These are phyloP conservation scores for Arge pagana DNA, from an alignment of 2,888 invertebrate species.

Conservation along the genomic window DNA sequence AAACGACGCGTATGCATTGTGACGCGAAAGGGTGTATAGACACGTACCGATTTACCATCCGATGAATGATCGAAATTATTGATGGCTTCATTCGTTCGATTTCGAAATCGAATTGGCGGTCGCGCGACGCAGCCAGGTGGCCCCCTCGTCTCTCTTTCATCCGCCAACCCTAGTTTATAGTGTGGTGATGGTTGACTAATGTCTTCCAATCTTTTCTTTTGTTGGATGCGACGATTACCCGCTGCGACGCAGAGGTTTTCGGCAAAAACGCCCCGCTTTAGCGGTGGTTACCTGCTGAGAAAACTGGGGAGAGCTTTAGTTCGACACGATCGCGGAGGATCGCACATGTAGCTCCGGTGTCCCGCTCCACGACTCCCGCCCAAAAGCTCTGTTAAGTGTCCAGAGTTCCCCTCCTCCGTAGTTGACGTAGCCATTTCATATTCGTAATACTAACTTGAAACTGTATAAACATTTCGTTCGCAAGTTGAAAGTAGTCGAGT, in stretches of 20 bases:
- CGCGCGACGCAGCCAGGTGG: conserved; percentile 25
- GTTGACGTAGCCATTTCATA: too few relatives aligned
- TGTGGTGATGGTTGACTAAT: conserved; percentile 48
- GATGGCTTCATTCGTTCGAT: conserved; percentile 41
- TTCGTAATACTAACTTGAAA: too few relatives aligned
- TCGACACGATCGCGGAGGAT: too few relatives aligned
- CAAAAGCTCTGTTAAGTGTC: too few relatives aligned
- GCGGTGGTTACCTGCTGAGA: conserved; percentile 10
- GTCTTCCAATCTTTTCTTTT: conserved; percentile 42
- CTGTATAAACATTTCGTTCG: too few relatives aligned
- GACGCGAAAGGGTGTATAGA: conserved; percentile 27
- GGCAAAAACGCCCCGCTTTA: conserved; percentile 14
- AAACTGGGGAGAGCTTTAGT: background rate
- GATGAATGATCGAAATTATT: conserved; percentile 37
- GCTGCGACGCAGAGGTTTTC: conserved; percentile 17
- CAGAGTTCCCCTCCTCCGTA: too few relatives aligned
- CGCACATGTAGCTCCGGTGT: too few relatives aligned
- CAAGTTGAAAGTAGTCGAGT: too few relatives aligned
- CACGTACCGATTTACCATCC: conserved; percentile 33
- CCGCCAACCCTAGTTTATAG: conserved; percentile 36
- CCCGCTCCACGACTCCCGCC: too few relatives aligned
- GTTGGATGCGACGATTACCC: conserved; percentile 32
- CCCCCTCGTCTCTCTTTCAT: background rate
- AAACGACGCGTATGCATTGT: conserved; percentile 7
- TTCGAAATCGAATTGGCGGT: conserved; percentile 29